Conservation (phyloP, 2,113 vertebrate genomes). For the Gallinago paraguaiae region DNA sequence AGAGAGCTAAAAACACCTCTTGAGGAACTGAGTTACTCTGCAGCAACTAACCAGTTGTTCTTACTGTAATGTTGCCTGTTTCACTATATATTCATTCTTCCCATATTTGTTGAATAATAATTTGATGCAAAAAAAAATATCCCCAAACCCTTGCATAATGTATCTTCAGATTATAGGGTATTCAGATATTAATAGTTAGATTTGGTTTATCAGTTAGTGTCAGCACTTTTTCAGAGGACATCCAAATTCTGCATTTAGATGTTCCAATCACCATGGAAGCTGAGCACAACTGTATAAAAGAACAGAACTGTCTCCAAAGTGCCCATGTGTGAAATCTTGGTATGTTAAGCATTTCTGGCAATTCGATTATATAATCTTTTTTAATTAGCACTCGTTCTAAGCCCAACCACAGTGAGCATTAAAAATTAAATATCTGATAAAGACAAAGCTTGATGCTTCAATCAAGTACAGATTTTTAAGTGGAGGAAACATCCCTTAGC, state of each 20-base stretch:
- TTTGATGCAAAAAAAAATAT: neutral
- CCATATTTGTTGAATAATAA: neutral
- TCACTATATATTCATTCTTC: neutral
- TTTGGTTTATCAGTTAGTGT: neutral
- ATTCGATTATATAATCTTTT: conserved; percentile 14
- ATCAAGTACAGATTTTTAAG: neutral
- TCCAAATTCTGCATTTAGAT: neutral
- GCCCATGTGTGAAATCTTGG: neutral
- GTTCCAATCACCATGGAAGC: neutral
- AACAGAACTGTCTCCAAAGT: neutral
- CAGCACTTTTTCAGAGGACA: neutral
- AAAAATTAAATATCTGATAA: conserved; percentile 1
- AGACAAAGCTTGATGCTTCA: neutral
- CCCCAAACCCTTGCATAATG: neutral
- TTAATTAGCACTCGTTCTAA: conserved; percentile 15
- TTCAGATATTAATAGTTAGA: neutral
- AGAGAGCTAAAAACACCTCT: neutral
- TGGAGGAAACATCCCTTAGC: neutral
- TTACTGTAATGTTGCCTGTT: neutral
- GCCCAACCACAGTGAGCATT: neutral
- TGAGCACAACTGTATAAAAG: neutral
- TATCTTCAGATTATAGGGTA: neutral
- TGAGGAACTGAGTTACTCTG: neutral
- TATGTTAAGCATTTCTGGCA: neutral
- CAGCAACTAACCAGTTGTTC: neutral